These are phyloP conservation scores for Nyctibius grandis DNA, from an alignment of 2,797 vertebrate species.

Conservation along the genomic window DNA sequence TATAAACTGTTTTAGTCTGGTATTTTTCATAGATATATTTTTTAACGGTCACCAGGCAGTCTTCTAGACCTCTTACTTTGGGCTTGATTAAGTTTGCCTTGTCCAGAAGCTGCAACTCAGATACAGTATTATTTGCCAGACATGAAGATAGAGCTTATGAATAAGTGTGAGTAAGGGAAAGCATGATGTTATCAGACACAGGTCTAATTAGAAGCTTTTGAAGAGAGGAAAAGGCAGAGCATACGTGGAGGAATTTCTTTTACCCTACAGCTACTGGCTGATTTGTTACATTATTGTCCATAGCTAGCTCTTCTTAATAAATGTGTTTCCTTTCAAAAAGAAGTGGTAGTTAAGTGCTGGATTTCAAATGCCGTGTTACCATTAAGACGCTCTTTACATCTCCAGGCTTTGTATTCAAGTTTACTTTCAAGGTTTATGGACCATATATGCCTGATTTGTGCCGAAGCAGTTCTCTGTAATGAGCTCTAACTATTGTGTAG, in stretches of 20 bases:
- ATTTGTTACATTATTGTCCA: neutral
- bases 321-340: neutral
- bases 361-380: neutral
- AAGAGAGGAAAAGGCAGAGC: neutral
- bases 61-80: neutral
- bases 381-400: neutral
- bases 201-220: neutral
- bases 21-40: neutral
- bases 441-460: neutral
- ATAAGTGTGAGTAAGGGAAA: neutral
- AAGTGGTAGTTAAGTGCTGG: neutral
- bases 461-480: neutral
- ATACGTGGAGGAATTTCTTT: neutral
- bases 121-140: neutral
- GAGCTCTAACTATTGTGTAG: neutral
- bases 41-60: neutral
- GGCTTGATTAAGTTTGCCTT: neutral
- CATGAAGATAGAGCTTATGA: neutral
- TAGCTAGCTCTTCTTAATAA: neutral
- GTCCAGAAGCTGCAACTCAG: neutral
- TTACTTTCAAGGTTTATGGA: neutral
- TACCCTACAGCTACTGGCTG: neutral
- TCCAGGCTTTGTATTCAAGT: neutral
- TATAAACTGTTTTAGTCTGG: neutral
- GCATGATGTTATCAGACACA: neutral